phyloP scores from a whole-genome alignment of 2,888 invertebrate genomes.

The Magallana nippona region DNA sequence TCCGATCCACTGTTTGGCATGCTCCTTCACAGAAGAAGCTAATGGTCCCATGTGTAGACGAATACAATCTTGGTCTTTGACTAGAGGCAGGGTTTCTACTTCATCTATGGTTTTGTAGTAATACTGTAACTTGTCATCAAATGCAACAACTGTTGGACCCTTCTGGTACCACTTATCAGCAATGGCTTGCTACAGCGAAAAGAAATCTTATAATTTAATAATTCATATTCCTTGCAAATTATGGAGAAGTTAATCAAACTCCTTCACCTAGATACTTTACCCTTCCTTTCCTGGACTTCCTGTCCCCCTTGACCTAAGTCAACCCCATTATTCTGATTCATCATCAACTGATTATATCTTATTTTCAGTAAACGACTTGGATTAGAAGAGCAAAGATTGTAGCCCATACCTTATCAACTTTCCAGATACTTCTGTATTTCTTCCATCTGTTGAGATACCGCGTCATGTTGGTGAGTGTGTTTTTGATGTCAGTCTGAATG shows the following conservation, averaged over 20 bases:
- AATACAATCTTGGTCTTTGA: conserved; percentile 77
- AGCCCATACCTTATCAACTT: conserved; percentile 77
- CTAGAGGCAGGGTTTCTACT: conserved; percentile 80
- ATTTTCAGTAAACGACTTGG: background rate
- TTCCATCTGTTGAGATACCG: conserved; percentile 83
- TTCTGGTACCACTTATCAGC: conserved; percentile 89
- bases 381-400: background rate
- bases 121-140: conserved; percentile 92
- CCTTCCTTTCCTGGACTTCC: too few relatives aligned
- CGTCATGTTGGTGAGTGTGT: conserved; percentile 85
- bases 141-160: conserved; percentile 84
- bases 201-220: background rate
- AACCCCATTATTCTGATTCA: too few relatives aligned
- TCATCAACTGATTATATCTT: background rate
- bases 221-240: too few relatives aligned
- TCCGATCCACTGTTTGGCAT: conserved; percentile 90
- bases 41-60: conserved; percentile 87
- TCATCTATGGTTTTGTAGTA: conserved; percentile 89
- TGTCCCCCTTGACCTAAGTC: too few relatives aligned
- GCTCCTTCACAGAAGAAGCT: conserved; percentile 85
- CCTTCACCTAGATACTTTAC: too few relatives aligned
- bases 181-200: conserved; percentile 80
- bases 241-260: too few relatives aligned
- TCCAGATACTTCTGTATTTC: conserved; percentile 79
- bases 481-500: conserved; percentile 86